Conservation (phyloP, 2,113 vertebrate species). For the Lophochroa leadbeateri region DNA sequence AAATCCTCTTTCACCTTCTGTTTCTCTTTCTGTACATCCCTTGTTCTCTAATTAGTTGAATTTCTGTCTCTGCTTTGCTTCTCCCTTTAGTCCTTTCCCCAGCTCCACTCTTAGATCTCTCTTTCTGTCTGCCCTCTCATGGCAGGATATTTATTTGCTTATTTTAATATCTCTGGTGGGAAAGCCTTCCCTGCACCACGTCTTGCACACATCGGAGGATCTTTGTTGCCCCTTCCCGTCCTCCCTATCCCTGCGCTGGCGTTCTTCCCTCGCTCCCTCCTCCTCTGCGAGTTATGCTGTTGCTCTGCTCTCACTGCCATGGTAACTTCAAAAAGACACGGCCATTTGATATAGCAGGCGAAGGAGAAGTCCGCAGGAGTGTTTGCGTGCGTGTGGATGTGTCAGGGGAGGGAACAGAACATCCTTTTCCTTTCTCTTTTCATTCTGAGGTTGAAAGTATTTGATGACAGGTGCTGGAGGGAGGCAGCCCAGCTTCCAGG, state of each 20-base stretch:
- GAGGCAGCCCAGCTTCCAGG: neutral
- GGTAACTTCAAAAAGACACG: slow-evolving; percentile 48
- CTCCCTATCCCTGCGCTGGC: neutral
- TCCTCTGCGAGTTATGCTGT: neutral
- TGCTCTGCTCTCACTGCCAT: slow-evolving; percentile 50
- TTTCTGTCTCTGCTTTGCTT: neutral
- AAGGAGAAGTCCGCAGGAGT: slow-evolving; percentile 14
- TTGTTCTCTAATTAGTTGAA: slow-evolving; percentile 14
- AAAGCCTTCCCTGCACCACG: neutral
- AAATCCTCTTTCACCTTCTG: neutral
- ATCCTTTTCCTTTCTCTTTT: slow-evolving; percentile 22
- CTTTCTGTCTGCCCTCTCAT: slow-evolving; percentile 35
- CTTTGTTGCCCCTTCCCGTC: neutral
- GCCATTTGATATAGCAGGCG: slow-evolving; percentile 3
- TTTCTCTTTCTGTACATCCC: neutral
- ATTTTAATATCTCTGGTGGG: slow-evolving; percentile 17
- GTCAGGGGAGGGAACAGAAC: neutral
- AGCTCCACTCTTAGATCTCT: neutral
- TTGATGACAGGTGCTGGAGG: neutral
- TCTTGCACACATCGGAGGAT: slow-evolving; percentile 49
- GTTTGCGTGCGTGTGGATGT: neutral
- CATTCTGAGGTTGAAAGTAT: neutral
- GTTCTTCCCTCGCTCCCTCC: neutral
- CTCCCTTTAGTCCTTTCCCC: neutral
- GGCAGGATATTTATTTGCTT: slow-evolving; percentile 63